These are phyloP conservation scores for Dilophus febrilis DNA, from an alignment of 2,888 invertebrate genomes.

Conservation along the genomic window DNA sequence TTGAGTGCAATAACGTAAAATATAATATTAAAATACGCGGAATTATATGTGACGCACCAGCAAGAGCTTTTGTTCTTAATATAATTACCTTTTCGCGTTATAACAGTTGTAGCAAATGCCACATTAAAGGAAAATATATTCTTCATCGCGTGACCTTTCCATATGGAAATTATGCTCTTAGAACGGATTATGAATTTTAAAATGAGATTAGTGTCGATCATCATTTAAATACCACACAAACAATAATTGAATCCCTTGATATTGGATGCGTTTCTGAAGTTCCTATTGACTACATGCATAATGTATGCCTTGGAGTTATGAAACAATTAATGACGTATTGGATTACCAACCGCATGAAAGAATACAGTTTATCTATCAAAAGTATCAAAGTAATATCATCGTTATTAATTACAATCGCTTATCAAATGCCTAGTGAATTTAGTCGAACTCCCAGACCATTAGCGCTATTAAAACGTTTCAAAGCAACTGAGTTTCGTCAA, in stretches of 20 bases:
- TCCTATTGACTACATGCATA: background rate
- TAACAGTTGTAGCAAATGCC: background rate
- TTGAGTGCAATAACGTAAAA: background rate
- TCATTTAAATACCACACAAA: background rate
- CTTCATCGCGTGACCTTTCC: background rate
- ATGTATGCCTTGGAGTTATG: background rate
- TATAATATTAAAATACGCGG: background rate
- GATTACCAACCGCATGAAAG: background rate
- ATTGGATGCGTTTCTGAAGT: background rate
- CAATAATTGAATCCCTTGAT: background rate
- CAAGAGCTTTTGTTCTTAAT: background rate
- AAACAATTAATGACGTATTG: background rate
- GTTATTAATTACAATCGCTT: background rate
- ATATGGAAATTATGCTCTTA: background rate
- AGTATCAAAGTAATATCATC: background rate
- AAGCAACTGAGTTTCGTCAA: background rate
- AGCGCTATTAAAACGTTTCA: background rate
- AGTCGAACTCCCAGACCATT: background rate
- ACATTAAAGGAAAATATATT: background rate
- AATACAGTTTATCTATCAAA: background rate
- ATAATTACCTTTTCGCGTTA: background rate
- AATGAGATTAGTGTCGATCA: background rate
- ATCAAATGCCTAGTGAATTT: background rate
- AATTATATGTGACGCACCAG: background rate
- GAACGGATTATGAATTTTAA: background rate